Evolutionary conservation across 1,140 invertebrate species (phyloP), one percentile per base, ranked within the genome.

Genomic region (Musca domestica): DNA sequence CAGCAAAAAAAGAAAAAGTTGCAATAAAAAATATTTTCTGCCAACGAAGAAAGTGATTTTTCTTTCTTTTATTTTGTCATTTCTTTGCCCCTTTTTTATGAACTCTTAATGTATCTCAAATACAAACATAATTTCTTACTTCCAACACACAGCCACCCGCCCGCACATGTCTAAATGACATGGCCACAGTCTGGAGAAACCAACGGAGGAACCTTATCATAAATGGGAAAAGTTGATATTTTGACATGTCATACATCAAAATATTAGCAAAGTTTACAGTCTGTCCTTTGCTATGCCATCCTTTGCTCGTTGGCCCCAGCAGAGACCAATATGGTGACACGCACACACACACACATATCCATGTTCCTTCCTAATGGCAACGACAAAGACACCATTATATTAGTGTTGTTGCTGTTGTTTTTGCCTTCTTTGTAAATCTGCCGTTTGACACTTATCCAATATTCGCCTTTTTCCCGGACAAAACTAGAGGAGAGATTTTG

Each of bases 161-260:
- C 34, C 34, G 34, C 34, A 41, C 10, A 12, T 41, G 5, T 7
- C 34, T 41, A 41, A 41, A 41, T 41, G 34, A 12, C 34, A 41
- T 41, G 34, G 34, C 34, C 34, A 41, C 12, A 41, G 34, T 41
- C 12, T 2, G 5, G 2, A 41, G 34, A 2, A 41, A 41, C 34
- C 34, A 41, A 7, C 34, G 10, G 10, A 41, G 34, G 41, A 41
- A 61, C 27, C 27, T 30, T 61, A 34, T 61, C 27, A 61, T 61
- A 58, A 61, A 61, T 61, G 56, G n/a, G 19, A 34, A 30, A 61
- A 34, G 56, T 61, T 61, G 56, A 61, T 61, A 61, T 61, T 41
- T 61, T 61, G 56, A 61, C 56, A 61, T 61, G 56, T 41, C 56
- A 61, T 61, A 61, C 56, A 61, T 61, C 56, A 61, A 61, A 61